Base-by-base conservation (phyloP, 1,140 invertebrate species). In the Aphis craccivora region DNA sequence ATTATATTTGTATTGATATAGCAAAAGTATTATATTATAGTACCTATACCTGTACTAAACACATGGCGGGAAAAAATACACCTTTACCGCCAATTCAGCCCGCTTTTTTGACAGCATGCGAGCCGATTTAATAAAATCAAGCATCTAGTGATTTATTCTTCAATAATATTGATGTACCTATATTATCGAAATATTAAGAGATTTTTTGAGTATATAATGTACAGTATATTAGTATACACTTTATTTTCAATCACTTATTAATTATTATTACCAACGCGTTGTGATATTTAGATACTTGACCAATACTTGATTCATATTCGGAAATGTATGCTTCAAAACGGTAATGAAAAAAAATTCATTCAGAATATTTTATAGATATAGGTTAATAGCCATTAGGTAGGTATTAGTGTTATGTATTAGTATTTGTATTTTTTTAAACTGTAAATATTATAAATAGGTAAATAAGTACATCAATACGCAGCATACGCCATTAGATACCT, bases 21-120 rank as follows among this genome's bases (percentile, higher is more conserved):
- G 9, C 55, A 60, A 11, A 67, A n/a, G 30, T n/a, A 67, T 67
- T 60, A 30, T 60, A 67, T 8, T 8, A 67, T 67, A 67, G 0
- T 30, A 67, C 30, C 60, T 76, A 6, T 76, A 35, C n/a, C n/a
- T n/a, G n/a, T 40, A 40, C n/a, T 76, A 76, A 67, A 35, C 60
- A 76, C 60, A 76, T 76, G 60, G 60, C 60, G 60, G 60, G 60
- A 76, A 76, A 76, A 76, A 51, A 76, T 67, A n/a, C n/a, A n/a
- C n/a, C 60, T 76, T 76, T 67, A 18, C 30, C 60, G 60, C 14
- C 60, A 76, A 35, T 76, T 76, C n/a, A n/a, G 6, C 30, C 60
- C 30, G 60, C 60, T 14, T 18, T 76, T 76, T 76, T n/a, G 60
- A 67, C 30, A 76, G 60, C 11, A n/a, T n/a, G n/a, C n/a, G n/a